Evolutionary conservation across 2,888 invertebrate genomes (phyloP), one percentile per base, ranked within the genome.

Genomic region (Oscheius sp.): DNA sequence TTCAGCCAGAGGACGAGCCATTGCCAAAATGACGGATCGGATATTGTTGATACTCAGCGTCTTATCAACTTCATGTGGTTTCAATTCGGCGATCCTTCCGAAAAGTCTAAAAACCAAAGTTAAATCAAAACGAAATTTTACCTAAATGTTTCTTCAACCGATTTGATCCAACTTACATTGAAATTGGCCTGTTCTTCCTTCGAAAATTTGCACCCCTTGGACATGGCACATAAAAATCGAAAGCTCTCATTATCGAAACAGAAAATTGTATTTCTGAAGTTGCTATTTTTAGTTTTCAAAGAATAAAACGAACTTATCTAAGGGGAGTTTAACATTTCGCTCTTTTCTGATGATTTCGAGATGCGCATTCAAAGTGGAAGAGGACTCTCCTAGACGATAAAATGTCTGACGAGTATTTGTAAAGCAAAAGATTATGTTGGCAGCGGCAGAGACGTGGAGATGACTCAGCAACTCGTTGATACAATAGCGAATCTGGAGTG

Each of bases 391-490:
- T 17, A 73, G 57, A 1, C 20, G 27, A 52, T 71, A 76, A 29
- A 27, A 20, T 23, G 67, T 64, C 2, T 39, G 5, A 61, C 58
- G 42, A 4, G 76, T 31, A 46, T 82, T 77, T 33, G 82, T 83
- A 66, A 83, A 82, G 23, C 70, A 64, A 58, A 82, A 82, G 10
- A 79, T 57, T 29, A 82, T 81, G 65, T 83, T 83, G 31, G 67
- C 53, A 17, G 69, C 65, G 15, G 81, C 81, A 25, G 52, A 63
- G 45, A 65, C 64, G 63, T 83, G 78, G 52, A 82, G 65, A 34
- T 82, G 70, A 3, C 67, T 66, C 17, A 82, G 61, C 23, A 82
- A 45, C 53, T 83, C 76, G 17, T 73, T 69, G 58, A 82, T 70
- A 68, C 82, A 82, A 52, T 75, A 82, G 29, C 73, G 50, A 66